Base-by-base conservation (phyloP, 2,888 invertebrate genomes). In the Dromius quadrimaculatus region DNA sequence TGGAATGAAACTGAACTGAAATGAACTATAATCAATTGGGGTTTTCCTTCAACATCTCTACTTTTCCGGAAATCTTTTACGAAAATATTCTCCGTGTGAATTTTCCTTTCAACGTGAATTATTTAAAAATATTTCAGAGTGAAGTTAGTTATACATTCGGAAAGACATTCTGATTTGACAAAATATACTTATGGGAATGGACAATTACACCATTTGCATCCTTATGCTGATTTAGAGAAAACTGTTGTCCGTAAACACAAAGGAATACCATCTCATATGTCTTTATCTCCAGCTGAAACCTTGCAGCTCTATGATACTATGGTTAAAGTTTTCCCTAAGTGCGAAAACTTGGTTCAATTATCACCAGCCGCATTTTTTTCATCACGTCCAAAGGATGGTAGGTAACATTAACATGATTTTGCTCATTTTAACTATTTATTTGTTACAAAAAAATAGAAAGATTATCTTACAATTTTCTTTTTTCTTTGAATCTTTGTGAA, bases 161-260 rank as follows among this genome's bases (percentile, higher is more conserved):
- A 75, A 59, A 71, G 76, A 17, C 75, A 76, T 71, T 71, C 75
- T 15, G 75, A 76, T 72, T 73, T 76, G 41, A 72, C 70, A 2
- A 76, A 75, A 47, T 72, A 72, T 28, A 71, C 74, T 19, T 75
- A 73, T 66, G 64, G 70, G 8, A 62, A 66, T 19, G 65, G 64
- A 15, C 22, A 23, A 36, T 36, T 75, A 6, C 62, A 72, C 23
- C 74, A 75, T 64, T 71, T 74, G 13, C 76, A 76, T 71, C 76
- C 76, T 1, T 75, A 73, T 22, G 71, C 72, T 3, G 63, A 73
- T 20, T 62, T 76, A 8, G 71, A 74, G 62, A 4, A 45, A 3
- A 64, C 22, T 38, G 65, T 71, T 23, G 43, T 74, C 5, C 17
- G 61, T n/a, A 43, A 63, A 5, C 69, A 72, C 23, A 19, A 63